Percentiles rank a stretch among this genome's conserved stretches.
phyloP scores from a whole-genome alignment of 1,140 invertebrate genomes.

The Heliconius eleuchia region DNA sequence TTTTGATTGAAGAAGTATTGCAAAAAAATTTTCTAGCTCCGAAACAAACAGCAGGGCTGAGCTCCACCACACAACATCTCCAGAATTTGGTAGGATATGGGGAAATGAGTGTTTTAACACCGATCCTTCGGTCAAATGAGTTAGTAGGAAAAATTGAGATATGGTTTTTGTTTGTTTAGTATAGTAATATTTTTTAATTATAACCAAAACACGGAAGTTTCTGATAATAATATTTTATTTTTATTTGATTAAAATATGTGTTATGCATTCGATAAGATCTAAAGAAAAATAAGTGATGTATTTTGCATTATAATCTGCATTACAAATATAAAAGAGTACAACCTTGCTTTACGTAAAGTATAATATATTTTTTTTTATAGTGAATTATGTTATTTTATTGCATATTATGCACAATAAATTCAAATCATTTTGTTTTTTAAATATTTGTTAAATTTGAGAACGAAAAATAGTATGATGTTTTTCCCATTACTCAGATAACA shows the following conservation, averaged over 20 bases:
- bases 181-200: background rate
- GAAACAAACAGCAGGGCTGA: background rate
- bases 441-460: constrained; percentile 9
- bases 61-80: background rate
- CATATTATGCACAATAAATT: background rate
- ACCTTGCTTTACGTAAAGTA: background rate
- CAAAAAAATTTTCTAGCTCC: no score
- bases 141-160: no score
- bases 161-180: no score
- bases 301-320: background rate
- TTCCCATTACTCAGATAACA: constrained; percentile 24
- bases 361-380: background rate
- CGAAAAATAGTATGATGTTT: background rate
- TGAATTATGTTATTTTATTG: no score
- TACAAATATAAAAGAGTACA: background rate
- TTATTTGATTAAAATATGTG: constrained; percentile 1
- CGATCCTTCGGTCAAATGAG: no score
- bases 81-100: background rate
- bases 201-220: constrained; percentile 3
- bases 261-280: background rate
- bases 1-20: no score
- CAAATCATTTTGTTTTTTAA: background rate
- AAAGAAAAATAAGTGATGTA: background rate
- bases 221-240: background rate
- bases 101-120: no score